These are phyloP conservation scores for Silurus aristotelis DNA, from an alignment of 2,797 vertebrate genomes.

Conservation along the genomic window DNA sequence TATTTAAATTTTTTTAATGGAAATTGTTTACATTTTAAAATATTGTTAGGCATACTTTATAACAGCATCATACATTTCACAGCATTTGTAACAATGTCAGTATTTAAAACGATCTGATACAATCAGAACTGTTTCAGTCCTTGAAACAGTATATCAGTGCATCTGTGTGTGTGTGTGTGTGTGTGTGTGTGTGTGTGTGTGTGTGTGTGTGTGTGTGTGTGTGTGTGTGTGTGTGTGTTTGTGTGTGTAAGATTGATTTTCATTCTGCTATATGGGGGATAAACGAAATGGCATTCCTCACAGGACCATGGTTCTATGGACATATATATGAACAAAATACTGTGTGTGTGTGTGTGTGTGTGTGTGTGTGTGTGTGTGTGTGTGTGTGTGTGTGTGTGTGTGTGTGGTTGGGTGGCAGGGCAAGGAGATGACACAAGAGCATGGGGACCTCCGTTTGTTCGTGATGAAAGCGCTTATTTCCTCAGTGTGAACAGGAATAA, in stretches of 20 bases:
- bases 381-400: slow-evolving; percentile 2
- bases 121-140: neutral
- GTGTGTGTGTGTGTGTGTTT: too few species aligned
- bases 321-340: too few species aligned
- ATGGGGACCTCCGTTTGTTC: slow-evolving; percentile 91
- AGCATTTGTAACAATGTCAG: neutral
- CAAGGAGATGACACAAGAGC: slow-evolving; percentile 88
- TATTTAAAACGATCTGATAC: neutral
- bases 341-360: slow-evolving; percentile 8
- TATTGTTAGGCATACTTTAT: too few species aligned
- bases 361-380: slow-evolving; percentile 5
- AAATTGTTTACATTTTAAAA: too few species aligned
- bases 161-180: too few species aligned
- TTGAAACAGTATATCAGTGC: neutral
- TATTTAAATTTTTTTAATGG: too few species aligned
- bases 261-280: too few species aligned
- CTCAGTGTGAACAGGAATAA: slow-evolving; percentile 96
- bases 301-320: too few species aligned
- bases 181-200: too few species aligned
- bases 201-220: too few species aligned
- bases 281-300: too few species aligned
- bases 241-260: too few species aligned
- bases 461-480: slow-evolving; percentile 88
- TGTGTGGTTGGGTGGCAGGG: slow-evolving; percentile 68
- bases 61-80: neutral